Base-by-base conservation (phyloP, 2,888 invertebrate genomes). In the Tiliacea aurago region DNA sequence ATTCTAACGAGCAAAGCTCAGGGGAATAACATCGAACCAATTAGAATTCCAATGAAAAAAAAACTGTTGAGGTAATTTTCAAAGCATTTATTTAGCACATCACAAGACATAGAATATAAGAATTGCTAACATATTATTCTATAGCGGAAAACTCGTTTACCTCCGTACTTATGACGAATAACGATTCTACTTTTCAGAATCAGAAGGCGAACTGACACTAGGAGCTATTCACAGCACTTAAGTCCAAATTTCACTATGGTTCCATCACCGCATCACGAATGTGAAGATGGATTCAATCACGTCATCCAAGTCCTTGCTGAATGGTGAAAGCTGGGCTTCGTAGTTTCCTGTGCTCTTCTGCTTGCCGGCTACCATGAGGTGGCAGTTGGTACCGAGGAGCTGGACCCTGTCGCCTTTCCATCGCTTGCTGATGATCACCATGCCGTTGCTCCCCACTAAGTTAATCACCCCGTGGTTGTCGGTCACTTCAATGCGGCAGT, bases 201-300 rank as follows among this genome's bases (percentile, higher is more conserved):
- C 69, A 66, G 53, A 49, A 62, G 62, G 18, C 20, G 70, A 80
- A 69, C 76, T 70, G 78, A 75, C 78, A 84, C 78, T 66, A 73
- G 65, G 83, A 80, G 76, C 84, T 84, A 88, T 84, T 86, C 88
- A 88, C 88, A 87, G 83, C 84, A 87, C 80, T 83, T 73, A 77
- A 73, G 85, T 88, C 89, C 87, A 78, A 77, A 69, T 69, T 56
- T 62, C 83, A 85, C 84, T 73, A 55, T 20, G 28, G 6, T n/a
- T 47, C 62, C 70, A 76, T 94, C 96, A 96, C 76, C 96, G 96
- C 95, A 95, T 95, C 73, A 95, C 96, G 78, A 96, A 96, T 15
- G 94, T 90, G 89, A 96, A 96, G 87, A 96, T 94, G 0, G 95
- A 95, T 73, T 96, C 96, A 76, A 96, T 95, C 76, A 96, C 94